These are phyloP conservation scores for Pediacus dermestoides DNA, from an alignment of 2,888 invertebrate genomes.

Conservation along the genomic window DNA sequence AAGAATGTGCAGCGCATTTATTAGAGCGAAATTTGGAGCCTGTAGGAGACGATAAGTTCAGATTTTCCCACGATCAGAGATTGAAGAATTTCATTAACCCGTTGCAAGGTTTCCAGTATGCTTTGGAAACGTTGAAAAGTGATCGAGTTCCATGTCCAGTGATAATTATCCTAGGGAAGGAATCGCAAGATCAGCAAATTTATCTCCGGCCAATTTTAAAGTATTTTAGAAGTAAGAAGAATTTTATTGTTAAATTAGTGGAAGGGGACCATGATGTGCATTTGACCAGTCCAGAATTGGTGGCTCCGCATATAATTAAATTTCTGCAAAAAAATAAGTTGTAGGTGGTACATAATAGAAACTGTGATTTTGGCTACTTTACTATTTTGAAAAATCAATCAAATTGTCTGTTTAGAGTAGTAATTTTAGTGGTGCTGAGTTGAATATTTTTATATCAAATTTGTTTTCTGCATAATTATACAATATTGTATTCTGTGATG, in stretches of 20 bases:
- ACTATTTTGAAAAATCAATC: too few species aligned
- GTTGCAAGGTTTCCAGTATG: constrained; percentile 36
- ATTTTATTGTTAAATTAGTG: constrained; percentile 43
- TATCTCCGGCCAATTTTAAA: constrained; percentile 28
- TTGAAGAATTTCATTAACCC: constrained; percentile 47
- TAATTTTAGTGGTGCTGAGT: background rate
- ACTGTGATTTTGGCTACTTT: too few species aligned
- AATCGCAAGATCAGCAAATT: constrained; percentile 25
- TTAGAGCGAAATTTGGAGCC: constrained; percentile 50
- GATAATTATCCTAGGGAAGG: constrained; percentile 39
- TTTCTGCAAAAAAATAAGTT: constrained; percentile 39
- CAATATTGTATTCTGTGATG: too few species aligned
- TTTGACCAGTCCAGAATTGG: constrained; percentile 54
- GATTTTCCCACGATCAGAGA: constrained; percentile 57
- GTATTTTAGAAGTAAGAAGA: constrained; percentile 32
- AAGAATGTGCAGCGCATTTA: constrained; percentile 51
- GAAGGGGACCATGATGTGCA: constrained; percentile 63
- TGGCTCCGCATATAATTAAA: constrained; percentile 43
- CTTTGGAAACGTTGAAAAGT: constrained; percentile 40
- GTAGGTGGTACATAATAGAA: too few species aligned
- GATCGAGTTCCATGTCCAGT: constrained; percentile 43
- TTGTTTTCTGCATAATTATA: background rate
- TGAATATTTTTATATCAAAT: background rate
- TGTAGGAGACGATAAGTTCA: constrained; percentile 50
- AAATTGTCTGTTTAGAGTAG: too few species aligned